phyloP scores from a whole-genome alignment of 2,888 invertebrate species.

The Odontomyia ornata region DNA sequence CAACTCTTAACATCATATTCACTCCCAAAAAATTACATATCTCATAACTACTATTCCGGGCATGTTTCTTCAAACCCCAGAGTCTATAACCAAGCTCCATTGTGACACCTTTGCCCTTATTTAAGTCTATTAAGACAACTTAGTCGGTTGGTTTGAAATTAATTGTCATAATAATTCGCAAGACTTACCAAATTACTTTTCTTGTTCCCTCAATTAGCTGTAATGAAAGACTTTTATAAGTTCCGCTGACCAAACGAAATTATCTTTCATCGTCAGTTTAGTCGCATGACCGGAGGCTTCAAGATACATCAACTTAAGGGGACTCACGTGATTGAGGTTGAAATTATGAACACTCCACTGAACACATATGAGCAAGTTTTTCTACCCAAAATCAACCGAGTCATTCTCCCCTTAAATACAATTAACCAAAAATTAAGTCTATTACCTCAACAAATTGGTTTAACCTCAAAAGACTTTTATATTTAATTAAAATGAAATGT shows the following conservation, averaged over 20 bases:
- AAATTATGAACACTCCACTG: too few relatives aligned
- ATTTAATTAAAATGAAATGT: conserved; percentile 13
- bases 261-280: too few relatives aligned
- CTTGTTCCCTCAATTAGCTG: neutral
- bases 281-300: too few relatives aligned
- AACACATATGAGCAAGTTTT: too few relatives aligned
- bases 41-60: too few relatives aligned
- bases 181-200: neutral
- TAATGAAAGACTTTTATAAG: neutral
- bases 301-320: neutral
- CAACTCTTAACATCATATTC: too few relatives aligned
- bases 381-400: too few relatives aligned
- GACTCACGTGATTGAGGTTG: neutral
- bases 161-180: neutral
- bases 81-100: too few relatives aligned
- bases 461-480: neutral
- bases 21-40: too few relatives aligned
- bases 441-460: conserved; percentile 10
- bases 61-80: too few relatives aligned
- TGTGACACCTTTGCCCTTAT: neutral
- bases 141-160: neutral
- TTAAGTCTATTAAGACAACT: neutral
- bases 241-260: too few relatives aligned
- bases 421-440: conserved; percentile 13
- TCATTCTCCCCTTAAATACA: conserved; percentile 3